These are phyloP conservation scores for Drosophila melanica DNA, from an alignment of 1,140 invertebrate genomes.

Conservation along the genomic window DNA sequence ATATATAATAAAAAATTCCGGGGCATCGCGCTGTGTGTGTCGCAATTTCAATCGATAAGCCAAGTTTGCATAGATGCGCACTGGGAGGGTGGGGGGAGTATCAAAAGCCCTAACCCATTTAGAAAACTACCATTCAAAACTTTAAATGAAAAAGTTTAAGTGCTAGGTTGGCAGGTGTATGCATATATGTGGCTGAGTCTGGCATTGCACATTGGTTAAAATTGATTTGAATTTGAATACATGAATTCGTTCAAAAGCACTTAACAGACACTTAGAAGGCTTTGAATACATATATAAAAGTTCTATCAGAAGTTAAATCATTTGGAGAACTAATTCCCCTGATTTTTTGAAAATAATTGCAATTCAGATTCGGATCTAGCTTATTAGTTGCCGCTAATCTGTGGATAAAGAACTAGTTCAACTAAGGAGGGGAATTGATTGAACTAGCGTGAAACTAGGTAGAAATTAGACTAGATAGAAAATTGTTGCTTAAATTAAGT, in stretches of 20 bases:
- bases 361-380: background rate
- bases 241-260: background rate
- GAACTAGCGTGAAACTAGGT: no score
- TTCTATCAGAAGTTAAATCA: no score
- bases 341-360: background rate
- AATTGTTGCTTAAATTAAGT: no score
- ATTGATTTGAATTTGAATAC: conserved; percentile 2
- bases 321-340: no score
- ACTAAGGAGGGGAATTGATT: no score
- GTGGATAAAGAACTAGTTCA: no score
- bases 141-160: conserved; percentile 82
- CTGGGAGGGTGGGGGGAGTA: background rate
- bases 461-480: no score
- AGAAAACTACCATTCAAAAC: conserved; percentile 64
- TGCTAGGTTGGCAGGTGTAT: conserved; percentile 53
- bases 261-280: no score
- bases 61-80: conserved; percentile 60
- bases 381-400: background rate
- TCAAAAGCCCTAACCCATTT: background rate
- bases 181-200: conserved; percentile 1
- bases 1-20: conserved; percentile 78
- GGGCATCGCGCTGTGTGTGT: conserved; percentile 36
- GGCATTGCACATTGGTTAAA: conserved; percentile 40
- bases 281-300: no score
- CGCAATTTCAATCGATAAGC: conserved; percentile 73